Base-by-base conservation (phyloP, 2,797 vertebrate genomes). In the Arnoldichthys spilopterus region DNA sequence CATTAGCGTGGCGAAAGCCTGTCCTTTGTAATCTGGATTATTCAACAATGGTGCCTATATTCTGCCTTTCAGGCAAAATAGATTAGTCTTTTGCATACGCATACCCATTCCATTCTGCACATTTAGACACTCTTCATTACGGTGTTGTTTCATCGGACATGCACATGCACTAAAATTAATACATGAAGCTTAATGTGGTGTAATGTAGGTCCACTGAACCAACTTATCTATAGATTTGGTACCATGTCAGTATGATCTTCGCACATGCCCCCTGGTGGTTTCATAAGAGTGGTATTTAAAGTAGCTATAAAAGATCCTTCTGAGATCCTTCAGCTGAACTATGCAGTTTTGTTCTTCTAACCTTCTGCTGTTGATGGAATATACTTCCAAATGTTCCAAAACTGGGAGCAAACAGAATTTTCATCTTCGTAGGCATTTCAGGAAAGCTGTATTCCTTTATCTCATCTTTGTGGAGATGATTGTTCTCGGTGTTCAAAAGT, bases 21-120 rank as follows among this genome's bases (percentile, higher is more conserved):
- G 61, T 66, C 59, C 68, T 80, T 80, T 67, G 78, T 82, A 84
- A 87, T 84, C 81, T 84, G 85, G 78, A 85, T 82, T 86, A 86
- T 84, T 84, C 80, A 81, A 81, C 73, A 82, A 81, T 68, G 69
- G 64, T 68, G 73, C 78, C 84, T 83, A 76, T 81, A 83, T 79
- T 73, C 81, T 76, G 64, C 63, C 75, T 82, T 83, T 85, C 74
- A 82, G 66, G 79, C 74, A 74, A 72, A 83, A 83, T 69, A 80
- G 67, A 80, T 82, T 78, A 79, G 72, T 86, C 75, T 82, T 74
- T 69, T 37, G 61, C 73, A 64, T 63, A 59, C 75, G 80, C 58
- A 40, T 68, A 53, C 45, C 54, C 78, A 66, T 77, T 78, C 37
- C 56, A 47, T 62, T 62, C 74, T 72, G 62, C 40, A 62, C 22